Evolutionary conservation across 2,797 vertebrate species (phyloP).

Genomic region (Periparus ater): DNA sequence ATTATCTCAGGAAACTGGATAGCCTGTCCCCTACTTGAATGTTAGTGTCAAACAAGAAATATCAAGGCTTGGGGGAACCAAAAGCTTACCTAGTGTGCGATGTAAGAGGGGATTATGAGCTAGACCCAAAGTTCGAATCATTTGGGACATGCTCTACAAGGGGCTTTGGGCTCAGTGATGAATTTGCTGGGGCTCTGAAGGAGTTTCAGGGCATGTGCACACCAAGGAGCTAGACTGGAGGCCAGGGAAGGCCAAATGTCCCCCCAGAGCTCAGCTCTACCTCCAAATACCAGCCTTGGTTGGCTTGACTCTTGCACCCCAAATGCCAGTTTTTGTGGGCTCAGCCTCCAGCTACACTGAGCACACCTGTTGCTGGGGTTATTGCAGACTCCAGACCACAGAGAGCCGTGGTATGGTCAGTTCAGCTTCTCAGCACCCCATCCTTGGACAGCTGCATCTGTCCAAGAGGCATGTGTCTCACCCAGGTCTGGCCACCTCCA

Average conservation of each 20-base stretch:
- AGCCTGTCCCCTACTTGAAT: neutral
- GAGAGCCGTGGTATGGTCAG: fast-evolving
- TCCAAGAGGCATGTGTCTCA: neutral
- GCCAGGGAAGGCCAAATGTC: neutral
- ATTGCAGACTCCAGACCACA: neutral
- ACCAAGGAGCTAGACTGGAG: neutral
- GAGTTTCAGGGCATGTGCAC: neutral
- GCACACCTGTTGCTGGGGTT: neutral
- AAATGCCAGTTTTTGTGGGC: neutral
- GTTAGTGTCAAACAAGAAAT: neutral
- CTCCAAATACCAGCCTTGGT: neutral
- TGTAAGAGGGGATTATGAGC: neutral
- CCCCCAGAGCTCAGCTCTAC: neutral
- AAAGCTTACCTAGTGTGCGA: neutral
- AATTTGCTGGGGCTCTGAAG: neutral
- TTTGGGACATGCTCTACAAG: neutral
- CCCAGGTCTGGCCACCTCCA: neutral
- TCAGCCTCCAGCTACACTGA: neutral
- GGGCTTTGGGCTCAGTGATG: neutral
- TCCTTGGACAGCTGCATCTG: neutral
- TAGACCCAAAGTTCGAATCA: neutral
- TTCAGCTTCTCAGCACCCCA: neutral
- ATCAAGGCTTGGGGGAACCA: neutral
- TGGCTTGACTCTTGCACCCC: neutral
- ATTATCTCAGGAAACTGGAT: neutral